Conservation (phyloP, 2,113 vertebrate species). For the Halcyon senegalensis region DNA sequence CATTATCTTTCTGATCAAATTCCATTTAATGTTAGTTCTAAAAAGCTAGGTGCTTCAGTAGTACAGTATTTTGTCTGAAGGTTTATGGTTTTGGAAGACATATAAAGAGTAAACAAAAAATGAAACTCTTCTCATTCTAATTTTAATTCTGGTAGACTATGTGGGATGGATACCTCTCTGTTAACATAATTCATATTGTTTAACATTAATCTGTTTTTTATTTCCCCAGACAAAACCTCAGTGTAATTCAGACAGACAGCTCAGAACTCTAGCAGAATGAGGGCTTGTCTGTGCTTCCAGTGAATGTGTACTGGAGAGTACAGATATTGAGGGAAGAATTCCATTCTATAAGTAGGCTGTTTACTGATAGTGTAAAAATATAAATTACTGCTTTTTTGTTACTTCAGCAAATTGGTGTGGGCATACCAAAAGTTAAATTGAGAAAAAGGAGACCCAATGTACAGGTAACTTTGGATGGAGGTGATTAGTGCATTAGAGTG, state of each 20-base stretch:
- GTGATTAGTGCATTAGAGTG: constrained; percentile 62
- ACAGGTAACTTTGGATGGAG: constrained; percentile 79
- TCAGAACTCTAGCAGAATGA: not conserved
- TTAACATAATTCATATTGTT: not conserved
- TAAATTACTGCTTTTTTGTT: constrained; percentile 74
- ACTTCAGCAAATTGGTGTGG: constrained; percentile 85
- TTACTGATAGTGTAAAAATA: constrained; percentile 27
- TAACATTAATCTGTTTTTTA: not conserved
- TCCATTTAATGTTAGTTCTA: not conserved
- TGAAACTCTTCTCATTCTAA: not conserved
- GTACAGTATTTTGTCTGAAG: not conserved
- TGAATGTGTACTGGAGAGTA: not conserved
- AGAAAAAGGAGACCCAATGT: constrained; percentile 81
- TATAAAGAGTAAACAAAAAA: not conserved
- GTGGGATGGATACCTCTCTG: not conserved
- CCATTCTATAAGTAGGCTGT: not conserved
- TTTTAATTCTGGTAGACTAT: not conserved
- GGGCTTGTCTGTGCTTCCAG: not conserved
- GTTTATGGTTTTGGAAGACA: not conserved
- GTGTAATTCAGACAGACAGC: not conserved
- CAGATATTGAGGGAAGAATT: not conserved
- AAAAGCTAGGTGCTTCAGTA: not conserved
- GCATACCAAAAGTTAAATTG: constrained; percentile 82
- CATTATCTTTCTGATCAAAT: not conserved
- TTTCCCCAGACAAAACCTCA: not conserved